These are phyloP conservation scores for Idaea aversata DNA, from an alignment of 2,888 invertebrate genomes.

Conservation along the genomic window DNA sequence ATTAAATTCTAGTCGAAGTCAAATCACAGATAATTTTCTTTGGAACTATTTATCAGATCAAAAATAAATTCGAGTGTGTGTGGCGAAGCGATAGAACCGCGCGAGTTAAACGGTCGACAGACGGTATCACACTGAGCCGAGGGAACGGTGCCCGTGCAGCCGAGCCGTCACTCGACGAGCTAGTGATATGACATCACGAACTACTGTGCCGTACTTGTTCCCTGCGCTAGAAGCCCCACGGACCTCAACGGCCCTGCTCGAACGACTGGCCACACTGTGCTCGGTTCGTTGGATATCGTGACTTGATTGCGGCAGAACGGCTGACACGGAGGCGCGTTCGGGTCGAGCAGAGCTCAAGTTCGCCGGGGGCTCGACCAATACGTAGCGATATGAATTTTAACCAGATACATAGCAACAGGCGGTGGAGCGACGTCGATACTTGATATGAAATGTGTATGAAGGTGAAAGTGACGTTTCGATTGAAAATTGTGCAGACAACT, in stretches of 20 bases:
- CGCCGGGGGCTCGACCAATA: conserved; percentile 61
- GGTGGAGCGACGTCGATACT: conserved; percentile 18
- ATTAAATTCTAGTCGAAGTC: conserved; percentile 38
- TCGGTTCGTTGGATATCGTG: conserved; percentile 10
- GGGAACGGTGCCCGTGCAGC: conserved; percentile 11
- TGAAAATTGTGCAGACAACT: neutral
- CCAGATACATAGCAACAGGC: conserved; percentile 34
- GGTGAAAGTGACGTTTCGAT: conserved; percentile 32
- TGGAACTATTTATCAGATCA: conserved; percentile 68
- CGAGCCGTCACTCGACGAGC: conserved; percentile 16
- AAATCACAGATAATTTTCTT: conserved; percentile 69
- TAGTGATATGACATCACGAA: neutral
- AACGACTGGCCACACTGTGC: conserved; percentile 26
- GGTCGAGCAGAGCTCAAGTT: conserved; percentile 49
- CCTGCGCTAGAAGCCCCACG: conserved; percentile 24
- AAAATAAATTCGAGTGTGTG: conserved; percentile 54
- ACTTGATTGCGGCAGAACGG: conserved; percentile 43
- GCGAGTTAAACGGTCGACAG: conserved; percentile 45
- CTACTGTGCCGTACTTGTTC: conserved; percentile 54
- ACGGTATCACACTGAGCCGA: conserved; percentile 55
- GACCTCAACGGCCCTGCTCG: conserved; percentile 22
- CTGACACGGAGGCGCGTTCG: conserved; percentile 51
- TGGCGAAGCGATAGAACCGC: conserved; percentile 39
- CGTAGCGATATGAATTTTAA: conserved; percentile 35
- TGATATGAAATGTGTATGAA: conserved; percentile 28